These are phyloP conservation scores for Macrostomum cliftonense DNA, from an alignment of 2,888 invertebrate species.

Conservation along the genomic window DNA sequence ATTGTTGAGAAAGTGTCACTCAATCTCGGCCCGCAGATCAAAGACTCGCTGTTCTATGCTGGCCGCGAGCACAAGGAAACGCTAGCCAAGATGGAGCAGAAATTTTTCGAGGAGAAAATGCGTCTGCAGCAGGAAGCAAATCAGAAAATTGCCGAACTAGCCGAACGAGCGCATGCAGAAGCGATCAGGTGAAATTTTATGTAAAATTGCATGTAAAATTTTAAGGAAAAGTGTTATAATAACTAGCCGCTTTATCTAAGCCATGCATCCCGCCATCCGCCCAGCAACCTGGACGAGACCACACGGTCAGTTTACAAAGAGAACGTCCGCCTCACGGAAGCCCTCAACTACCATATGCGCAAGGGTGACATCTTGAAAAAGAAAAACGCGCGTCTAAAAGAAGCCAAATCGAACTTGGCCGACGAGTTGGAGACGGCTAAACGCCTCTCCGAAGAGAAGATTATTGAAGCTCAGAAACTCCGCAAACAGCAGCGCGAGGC, in stretches of 20 bases:
- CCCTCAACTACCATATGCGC: slow-evolving; percentile 28
- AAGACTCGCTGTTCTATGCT: slow-evolving; percentile 30
- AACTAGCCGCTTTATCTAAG: too few relatives aligned
- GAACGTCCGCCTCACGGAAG: slow-evolving; percentile 32
- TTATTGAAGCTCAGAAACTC: not conserved
- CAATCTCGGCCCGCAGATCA: slow-evolving; percentile 23
- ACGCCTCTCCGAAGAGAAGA: slow-evolving; percentile 2
- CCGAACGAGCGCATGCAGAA: slow-evolving; percentile 34
- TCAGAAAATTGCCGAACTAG: slow-evolving; percentile 35
- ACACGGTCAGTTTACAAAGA: slow-evolving; percentile 37
- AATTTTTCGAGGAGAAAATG: slow-evolving; percentile 39
- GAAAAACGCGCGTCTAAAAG: slow-evolving; percentile 20
- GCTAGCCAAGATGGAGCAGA: slow-evolving; percentile 31
- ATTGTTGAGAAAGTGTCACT: too few relatives aligned
- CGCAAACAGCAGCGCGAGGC: slow-evolving; percentile 16
- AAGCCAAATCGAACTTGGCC: slow-evolving; percentile 25
- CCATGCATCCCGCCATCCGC: too few relatives aligned
- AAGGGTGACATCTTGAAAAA: slow-evolving; percentile 29
- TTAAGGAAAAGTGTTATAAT: too few relatives aligned
- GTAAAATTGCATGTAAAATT: too few relatives aligned
- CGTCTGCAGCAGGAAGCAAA: slow-evolving; percentile 35
- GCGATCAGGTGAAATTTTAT: slow-evolving; percentile 35
- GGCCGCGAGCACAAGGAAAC: slow-evolving; percentile 32
- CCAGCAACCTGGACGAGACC: slow-evolving; percentile 33
- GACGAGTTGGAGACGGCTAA: slow-evolving; percentile 31